Evolutionary conservation across 2,888 invertebrate species (phyloP).

Genomic region (Bombylius discolor): DNA sequence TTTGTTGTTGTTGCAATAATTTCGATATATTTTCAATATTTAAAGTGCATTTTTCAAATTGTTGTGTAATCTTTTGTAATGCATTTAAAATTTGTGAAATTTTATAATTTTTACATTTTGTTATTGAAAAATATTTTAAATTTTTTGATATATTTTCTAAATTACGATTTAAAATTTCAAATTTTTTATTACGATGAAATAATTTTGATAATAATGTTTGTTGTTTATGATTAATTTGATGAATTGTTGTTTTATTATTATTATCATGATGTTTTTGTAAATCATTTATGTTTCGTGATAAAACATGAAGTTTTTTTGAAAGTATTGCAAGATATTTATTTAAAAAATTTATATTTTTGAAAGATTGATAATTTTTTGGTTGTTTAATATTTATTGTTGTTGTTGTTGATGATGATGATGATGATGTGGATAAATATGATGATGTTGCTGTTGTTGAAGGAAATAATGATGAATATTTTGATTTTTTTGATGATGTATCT

Average conservation of each 20-base stretch:
- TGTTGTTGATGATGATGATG: too few species aligned
- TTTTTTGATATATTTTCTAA: constrained; percentile 22
- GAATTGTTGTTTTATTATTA: too few species aligned
- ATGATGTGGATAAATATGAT: too few species aligned
- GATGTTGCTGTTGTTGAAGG: too few species aligned
- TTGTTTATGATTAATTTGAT: neutral
- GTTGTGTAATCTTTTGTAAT: constrained; percentile 20
- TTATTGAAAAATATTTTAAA: constrained; percentile 17
- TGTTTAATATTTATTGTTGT: neutral
- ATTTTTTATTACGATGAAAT: constrained; percentile 7
- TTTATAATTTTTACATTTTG: constrained; percentile 20
- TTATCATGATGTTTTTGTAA: constrained; percentile 9
- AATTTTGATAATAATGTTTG: neutral
- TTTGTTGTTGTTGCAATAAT: too few species aligned
- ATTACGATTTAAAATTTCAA: constrained; percentile 21
- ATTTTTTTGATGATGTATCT: too few species aligned
- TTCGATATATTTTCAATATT: constrained; percentile 21
- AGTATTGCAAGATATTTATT: constrained; percentile 23
- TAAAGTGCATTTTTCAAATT: constrained; percentile 22
- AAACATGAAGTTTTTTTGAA: constrained; percentile 23
- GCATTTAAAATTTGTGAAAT: constrained; percentile 19
- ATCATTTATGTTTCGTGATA: constrained; percentile 19
- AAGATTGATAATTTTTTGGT: constrained; percentile 1
- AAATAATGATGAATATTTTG: too few species aligned
- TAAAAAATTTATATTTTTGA: constrained; percentile 18